These are phyloP conservation scores for Colius striatus DNA, from an alignment of 2,113 vertebrate genomes.

Conservation along the genomic window DNA sequence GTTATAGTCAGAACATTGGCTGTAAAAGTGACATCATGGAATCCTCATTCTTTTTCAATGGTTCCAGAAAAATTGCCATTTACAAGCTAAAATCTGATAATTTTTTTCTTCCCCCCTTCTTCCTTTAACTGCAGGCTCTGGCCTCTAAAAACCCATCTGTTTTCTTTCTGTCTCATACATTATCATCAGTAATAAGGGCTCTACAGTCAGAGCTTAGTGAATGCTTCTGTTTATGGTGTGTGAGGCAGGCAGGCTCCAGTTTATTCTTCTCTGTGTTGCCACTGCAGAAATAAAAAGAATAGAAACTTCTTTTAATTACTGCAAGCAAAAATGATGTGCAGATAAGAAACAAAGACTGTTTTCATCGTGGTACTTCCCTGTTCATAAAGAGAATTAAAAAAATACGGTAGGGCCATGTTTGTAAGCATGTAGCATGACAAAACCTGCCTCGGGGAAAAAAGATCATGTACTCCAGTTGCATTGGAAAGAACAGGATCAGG, in stretches of 20 bases:
- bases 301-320: not conserved
- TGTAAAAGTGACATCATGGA: not conserved
- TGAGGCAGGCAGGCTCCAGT: not conserved
- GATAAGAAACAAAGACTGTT: not conserved
- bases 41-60: not conserved
- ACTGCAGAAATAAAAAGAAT: not conserved
- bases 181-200: not conserved
- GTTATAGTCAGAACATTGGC: not conserved
- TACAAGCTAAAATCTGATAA: not conserved
- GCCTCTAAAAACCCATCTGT: not conserved
- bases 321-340: not conserved
- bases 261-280: not conserved
- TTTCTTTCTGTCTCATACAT: not conserved
- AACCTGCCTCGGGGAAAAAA: not conserved
- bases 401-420: not conserved
- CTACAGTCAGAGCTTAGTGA: not conserved
- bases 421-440: not conserved
- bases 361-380: not conserved
- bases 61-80: not conserved
- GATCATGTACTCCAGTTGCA: rapidly evolving
- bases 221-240: not conserved
- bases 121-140: not conserved
- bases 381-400: not conserved
- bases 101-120: not conserved
- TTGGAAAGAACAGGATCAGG: not conserved